Conservation (phyloP, 2,113 vertebrate genomes). For the Saguinus midas region DNA sequence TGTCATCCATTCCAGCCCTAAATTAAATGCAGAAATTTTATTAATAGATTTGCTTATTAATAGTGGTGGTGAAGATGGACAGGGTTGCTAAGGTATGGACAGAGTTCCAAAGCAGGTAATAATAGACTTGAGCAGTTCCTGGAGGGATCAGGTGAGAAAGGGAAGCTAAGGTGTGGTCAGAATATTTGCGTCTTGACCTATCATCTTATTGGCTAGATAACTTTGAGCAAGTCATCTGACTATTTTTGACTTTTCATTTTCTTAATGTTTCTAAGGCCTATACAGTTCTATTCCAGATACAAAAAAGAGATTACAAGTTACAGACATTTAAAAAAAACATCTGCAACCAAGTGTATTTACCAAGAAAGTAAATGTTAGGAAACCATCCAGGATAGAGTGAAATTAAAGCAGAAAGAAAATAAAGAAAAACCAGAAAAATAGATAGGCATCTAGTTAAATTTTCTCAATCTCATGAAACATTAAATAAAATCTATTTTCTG, state of each 20-base stretch:
- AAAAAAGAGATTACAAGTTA: background rate
- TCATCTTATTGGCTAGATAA: background rate
- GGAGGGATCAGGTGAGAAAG: background rate
- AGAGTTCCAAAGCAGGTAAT: background rate
- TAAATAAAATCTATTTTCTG: background rate
- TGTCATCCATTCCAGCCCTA: background rate
- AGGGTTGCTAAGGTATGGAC: background rate
- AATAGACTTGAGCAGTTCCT: background rate
- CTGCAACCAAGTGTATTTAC: background rate
- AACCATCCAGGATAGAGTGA: background rate
- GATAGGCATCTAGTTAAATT: background rate
- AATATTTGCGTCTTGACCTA: background rate
- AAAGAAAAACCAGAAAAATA: background rate
- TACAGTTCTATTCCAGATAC: background rate
- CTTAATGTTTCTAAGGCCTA: conserved; percentile 31
- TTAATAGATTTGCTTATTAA: background rate
- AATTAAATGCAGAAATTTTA: background rate
- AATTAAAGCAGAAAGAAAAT: conserved; percentile 15
- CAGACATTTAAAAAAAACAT: background rate
- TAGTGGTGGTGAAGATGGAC: background rate
- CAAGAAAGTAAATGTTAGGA: background rate
- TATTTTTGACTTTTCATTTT: background rate
- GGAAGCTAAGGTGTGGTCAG: background rate
- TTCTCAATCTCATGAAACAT: background rate
- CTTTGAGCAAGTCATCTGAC: background rate